Percentiles rank a stretch among this genome's conserved stretches.
phyloP scores from a whole-genome alignment of 1,140 invertebrate species.

The Phenacoccus solenopsis region DNA sequence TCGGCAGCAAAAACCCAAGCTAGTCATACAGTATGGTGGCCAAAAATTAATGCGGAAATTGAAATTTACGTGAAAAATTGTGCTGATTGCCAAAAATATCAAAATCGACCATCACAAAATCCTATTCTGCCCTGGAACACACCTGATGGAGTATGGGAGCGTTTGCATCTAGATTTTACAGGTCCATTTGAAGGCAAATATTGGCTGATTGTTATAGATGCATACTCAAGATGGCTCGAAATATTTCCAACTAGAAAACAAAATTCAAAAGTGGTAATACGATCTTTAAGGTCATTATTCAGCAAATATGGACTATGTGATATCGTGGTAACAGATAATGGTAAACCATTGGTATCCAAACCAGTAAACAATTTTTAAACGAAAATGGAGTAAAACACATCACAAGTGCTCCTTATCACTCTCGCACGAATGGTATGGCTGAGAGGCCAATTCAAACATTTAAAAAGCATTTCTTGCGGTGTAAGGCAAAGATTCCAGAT shows the following conservation, averaged over 20 bases:
- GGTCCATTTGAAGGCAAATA: background rate
- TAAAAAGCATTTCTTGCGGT: background rate
- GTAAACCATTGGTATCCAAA: background rate
- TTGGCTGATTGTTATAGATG: background rate
- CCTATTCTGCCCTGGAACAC: background rate
- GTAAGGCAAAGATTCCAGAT: background rate
- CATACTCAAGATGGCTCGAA: background rate
- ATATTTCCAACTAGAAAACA: background rate
- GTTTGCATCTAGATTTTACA: background rate
- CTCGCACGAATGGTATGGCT: background rate
- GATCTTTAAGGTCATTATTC: background rate
- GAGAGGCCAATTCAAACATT: background rate
- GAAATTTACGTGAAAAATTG: slow-evolving; percentile 26
- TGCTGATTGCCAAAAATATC: background rate
- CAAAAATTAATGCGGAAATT: slow-evolving; percentile 34
- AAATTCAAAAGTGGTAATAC: background rate
- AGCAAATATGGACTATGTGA: background rate
- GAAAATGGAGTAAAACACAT: background rate
- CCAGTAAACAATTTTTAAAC: background rate
- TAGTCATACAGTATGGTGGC: slow-evolving; percentile 35
- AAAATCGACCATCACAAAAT: background rate
- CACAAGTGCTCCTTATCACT: background rate
- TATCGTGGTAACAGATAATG: slow-evolving; percentile 12
- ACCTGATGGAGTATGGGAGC: background rate
- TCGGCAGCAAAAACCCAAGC: slow-evolving; percentile 35